Base-by-base conservation (phyloP, 2,113 vertebrate species). In the Phodopus roborovskii region DNA sequence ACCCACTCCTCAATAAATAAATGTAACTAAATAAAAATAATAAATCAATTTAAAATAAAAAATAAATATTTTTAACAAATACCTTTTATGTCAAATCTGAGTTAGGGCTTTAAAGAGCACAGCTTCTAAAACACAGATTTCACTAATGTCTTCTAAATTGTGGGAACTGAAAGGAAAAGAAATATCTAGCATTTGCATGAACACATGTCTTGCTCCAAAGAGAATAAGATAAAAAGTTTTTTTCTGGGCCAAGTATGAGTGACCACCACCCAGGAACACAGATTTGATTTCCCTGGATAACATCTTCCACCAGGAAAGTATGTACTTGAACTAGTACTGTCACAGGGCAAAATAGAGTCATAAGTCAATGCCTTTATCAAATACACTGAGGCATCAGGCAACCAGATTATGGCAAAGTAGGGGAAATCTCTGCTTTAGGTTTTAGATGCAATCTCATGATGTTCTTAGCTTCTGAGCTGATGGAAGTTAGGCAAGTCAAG, bases 71-170 rank as follows among this genome's bases (percentile, higher is more conserved):
- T 42, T 42, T 42, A 42, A 83, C 19, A 39, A 39, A 83, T 53
- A 56, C 1, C 48, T 42, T 58, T 45, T 89, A 70, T 66, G 66
- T 7, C 88, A 26, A 90, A 86, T 39, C 10, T 64, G 30, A 90
- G 16, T 92, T 93, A 75, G 36, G 2, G 6, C 45, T 92, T 92
- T 93, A 94, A 88, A 93, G 60, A 82, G 84, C 8, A 70, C 81
- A 94, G 71, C 0, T n/a, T 93, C 94, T 60, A 45, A 94, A 58
- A 75, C 26, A 90, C 24, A 56, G 11, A 81, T 81, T 82, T 45
- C 71, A 93, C 70, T 88, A 95, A 92, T 90, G 94, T 89, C 48
- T 96, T 16, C 60, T 45, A 85, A 30, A 33, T 45, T 92, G 7
- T 90, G 64, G n/a, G 68, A 39, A 30, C 22, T 91, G 33, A 92